A percentile compares a stretch with the other conserved stretches of the same genome.
Evolutionary conservation across 1,140 invertebrate genomes (phyloP).

Genomic region (Drosophila carrolli): DNA sequence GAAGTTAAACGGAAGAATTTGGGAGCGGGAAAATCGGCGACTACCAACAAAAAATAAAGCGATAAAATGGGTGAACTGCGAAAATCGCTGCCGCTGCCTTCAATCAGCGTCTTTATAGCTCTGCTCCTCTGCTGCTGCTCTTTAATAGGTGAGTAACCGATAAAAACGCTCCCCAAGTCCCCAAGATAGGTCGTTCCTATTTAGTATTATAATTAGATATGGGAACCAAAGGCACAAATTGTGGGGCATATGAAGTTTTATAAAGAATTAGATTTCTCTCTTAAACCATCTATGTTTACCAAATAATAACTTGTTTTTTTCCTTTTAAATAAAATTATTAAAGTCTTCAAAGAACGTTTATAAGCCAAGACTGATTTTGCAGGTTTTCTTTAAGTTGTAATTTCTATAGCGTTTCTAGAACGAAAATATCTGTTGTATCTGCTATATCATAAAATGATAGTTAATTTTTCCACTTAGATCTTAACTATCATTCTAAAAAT

Average conservation of each 20-base stretch:
- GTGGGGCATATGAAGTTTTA: background rate
- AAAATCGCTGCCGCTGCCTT: constrained; percentile 34
- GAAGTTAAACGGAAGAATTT: constrained; percentile 20
- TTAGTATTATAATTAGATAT: constrained; percentile 63
- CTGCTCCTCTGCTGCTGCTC: constrained; percentile 66
- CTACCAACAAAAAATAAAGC: constrained; percentile 9
- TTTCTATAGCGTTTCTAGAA: too few relatives aligned
- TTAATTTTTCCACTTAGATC: background rate
- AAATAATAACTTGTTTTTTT: background rate
- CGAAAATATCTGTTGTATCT: too few relatives aligned
- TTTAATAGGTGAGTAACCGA: constrained; percentile 70
- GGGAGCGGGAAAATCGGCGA: constrained; percentile 16
- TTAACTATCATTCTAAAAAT: constrained; percentile 1
- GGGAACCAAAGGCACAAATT: constrained; percentile 4
- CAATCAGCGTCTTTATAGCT: constrained; percentile 30
- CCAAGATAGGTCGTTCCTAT: constrained; percentile 9
- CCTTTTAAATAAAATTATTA: background rate
- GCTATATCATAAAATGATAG: too few relatives aligned
- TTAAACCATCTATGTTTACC: background rate
- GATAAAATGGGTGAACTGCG: constrained; percentile 67
- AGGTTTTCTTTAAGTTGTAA: too few relatives aligned
- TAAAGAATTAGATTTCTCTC: background rate
- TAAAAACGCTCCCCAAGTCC: constrained; percentile 6
- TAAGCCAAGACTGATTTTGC: too few relatives aligned
- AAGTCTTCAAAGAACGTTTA: too few relatives aligned